These are phyloP conservation scores for Zaprionus davidi DNA, from an alignment of 1,140 invertebrate species.

Conservation along the genomic window DNA sequence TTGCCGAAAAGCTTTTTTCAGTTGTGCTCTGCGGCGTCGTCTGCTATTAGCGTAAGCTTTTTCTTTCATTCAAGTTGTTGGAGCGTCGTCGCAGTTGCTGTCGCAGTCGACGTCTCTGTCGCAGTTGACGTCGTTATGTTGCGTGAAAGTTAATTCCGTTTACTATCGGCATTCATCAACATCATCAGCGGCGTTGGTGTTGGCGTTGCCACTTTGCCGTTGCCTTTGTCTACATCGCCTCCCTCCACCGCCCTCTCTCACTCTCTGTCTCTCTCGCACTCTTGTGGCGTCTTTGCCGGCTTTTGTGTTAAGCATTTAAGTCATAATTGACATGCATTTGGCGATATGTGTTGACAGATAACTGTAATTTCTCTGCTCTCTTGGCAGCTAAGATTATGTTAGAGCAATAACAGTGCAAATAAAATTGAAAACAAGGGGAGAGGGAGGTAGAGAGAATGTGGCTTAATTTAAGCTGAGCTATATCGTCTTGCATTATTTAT, in stretches of 20 bases:
- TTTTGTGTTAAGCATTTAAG: slow-evolving; percentile 75
- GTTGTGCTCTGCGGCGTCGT: slow-evolving; percentile 55
- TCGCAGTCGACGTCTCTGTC: neutral
- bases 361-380: slow-evolving; percentile 51
- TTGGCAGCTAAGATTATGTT: slow-evolving; percentile 11
- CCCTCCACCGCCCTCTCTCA: neutral
- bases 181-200: slow-evolving; percentile 58
- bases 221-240: neutral
- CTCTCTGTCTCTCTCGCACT: neutral
- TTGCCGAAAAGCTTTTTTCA: slow-evolving; percentile 69
- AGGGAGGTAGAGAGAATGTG: neutral
- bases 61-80: slow-evolving; percentile 79
- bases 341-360: slow-evolving; percentile 78
- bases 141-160: slow-evolving; percentile 82
- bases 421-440: neutral
- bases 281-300: slow-evolving; percentile 57
- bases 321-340: slow-evolving; percentile 80
- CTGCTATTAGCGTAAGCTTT: slow-evolving; percentile 73
- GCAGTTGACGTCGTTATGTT: slow-evolving; percentile 65
- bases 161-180: slow-evolving; percentile 82
- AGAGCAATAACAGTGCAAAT: neutral
- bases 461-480: neutral
- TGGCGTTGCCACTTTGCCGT: slow-evolving; percentile 44
- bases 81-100: slow-evolving; percentile 26
- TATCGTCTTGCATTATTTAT: neutral